Base-by-base conservation (phyloP, 1,140 invertebrate genomes). In the Reticulitermes speratus region DNA sequence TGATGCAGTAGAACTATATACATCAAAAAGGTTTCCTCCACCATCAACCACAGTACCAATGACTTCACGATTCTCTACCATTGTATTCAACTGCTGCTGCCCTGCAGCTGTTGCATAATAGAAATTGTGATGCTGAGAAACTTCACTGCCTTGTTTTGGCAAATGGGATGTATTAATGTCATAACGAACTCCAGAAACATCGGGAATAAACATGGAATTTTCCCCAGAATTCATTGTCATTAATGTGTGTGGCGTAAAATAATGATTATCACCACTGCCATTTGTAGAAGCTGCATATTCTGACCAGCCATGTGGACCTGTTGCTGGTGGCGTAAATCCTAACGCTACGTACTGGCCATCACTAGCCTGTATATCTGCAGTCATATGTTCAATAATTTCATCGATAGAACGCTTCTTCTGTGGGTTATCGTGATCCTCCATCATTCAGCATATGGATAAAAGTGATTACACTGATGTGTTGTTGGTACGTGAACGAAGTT, bases 331-430 rank as follows among this genome's bases (percentile, higher is more conserved):
- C 38, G 91, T 90, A 86, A 92, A 91, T 25, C 92, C 92, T 84
- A 94, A 91, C 55, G 93, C 92, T 25, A 92, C 91, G 87, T 94
- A 94, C 88, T 93, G 93, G 45, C 93, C 93, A 85, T 93, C 92
- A 44, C 91, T 91, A 89, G 89, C 92, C 87, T 94, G 92, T 55
- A 93, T 91, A 88, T 94, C 93, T 48, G 93, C 92, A 38, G 93
- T 93, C 91, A 94, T 93, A 85, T 93, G 92, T 87, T 93, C 92
- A 44, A 94, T 94, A 85, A 94, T 94, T 89, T 94, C 93, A 88
- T 94, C 93, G 87, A 94, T 90, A 25, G 93, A 90, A 83, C 89
- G 89, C 87, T 91, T 92, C 12, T 45, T 86, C 81, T 86, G 85
- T 25, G 44, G 85, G 55, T 86, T 86, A 44, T 30, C 85, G 21